A percentile compares a stretch with the other conserved stretches of the same genome.
phyloP scores from a whole-genome alignment of 2,888 invertebrate species.

The Leucoptera coffeella region DNA sequence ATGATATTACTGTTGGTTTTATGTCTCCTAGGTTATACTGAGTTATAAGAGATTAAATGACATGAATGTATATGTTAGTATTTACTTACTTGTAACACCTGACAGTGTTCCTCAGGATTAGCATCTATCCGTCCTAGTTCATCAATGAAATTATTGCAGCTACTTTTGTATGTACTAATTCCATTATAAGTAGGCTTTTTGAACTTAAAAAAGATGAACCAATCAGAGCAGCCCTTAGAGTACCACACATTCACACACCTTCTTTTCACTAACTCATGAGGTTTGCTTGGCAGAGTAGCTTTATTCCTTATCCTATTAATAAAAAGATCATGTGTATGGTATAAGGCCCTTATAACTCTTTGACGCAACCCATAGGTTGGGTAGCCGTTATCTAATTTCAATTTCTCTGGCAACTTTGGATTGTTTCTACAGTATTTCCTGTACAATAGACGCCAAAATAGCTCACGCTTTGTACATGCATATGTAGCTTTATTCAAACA shows the following conservation, averaged over 20 bases:
- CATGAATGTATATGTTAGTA: no score
- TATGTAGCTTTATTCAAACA: slow-evolving; percentile 61
- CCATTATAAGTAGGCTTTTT: slow-evolving; percentile 14
- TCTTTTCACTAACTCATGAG: slow-evolving; percentile 19
- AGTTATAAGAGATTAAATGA: no score
- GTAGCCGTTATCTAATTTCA: slow-evolving; percentile 57
- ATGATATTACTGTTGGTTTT: no score
- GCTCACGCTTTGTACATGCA: slow-evolving; percentile 57
- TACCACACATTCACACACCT: slow-evolving; percentile 33
- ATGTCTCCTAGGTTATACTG: no score
- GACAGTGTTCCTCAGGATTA: slow-evolving; percentile 29
- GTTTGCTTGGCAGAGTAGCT: slow-evolving; percentile 16
- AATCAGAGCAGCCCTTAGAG: slow-evolving; percentile 16
- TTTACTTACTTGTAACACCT: slow-evolving; percentile 24
- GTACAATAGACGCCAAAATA: slow-evolving; percentile 67
- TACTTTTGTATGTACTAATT: slow-evolving; percentile 6
- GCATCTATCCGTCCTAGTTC: slow-evolving; percentile 32
- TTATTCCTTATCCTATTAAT: slow-evolving; percentile 20
- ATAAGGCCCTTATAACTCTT: slow-evolving; percentile 60
- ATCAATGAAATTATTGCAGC: slow-evolving; percentile 15
- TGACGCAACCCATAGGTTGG: slow-evolving; percentile 49
- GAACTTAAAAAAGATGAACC: slow-evolving; percentile 30
- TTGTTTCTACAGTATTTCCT: slow-evolving; percentile 52
- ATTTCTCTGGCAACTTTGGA: slow-evolving; percentile 49
- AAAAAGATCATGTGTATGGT: slow-evolving; percentile 56